phyloP scores from a whole-genome alignment of 2,888 invertebrate genomes.

The Marasmarcha lunaedactyla region DNA sequence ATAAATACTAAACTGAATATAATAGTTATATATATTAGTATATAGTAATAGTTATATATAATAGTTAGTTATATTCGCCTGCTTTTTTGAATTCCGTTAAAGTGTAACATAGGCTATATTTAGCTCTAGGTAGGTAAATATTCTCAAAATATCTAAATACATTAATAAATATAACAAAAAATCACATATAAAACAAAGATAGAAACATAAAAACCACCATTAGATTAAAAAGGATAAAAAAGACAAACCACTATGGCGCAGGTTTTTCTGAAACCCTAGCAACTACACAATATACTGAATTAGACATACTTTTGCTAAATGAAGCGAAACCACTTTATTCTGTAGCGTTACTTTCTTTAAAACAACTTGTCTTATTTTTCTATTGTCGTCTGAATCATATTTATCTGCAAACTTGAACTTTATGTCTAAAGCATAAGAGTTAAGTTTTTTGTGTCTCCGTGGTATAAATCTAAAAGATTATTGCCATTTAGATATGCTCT shows the following conservation, averaged over 20 bases:
- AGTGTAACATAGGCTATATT: no score
- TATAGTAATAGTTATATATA: no score
- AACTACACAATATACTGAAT: slow-evolving; percentile 26
- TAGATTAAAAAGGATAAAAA: no score
- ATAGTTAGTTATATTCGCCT: no score
- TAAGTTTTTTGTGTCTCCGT: slow-evolving; percentile 37
- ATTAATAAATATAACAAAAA: no score
- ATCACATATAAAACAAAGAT: no score
- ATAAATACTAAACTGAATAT: no score
- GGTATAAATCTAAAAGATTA: slow-evolving; percentile 25
- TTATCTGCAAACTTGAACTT: neutral
- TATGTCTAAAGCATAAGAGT: slow-evolving; percentile 27
- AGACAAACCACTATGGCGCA: slow-evolving; percentile 21
- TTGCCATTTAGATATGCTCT: slow-evolving; percentile 13
- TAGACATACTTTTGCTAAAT: slow-evolving; percentile 67
- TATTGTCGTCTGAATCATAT: slow-evolving; percentile 17
- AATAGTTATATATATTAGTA: no score
- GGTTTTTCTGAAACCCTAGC: slow-evolving; percentile 1
- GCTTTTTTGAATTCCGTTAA: no score
- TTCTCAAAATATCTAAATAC: no score
- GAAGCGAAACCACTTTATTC: slow-evolving; percentile 56
- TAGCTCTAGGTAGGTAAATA: no score
- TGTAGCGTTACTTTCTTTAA: slow-evolving; percentile 28
- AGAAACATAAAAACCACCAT: no score
- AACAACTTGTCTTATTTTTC: slow-evolving; percentile 30